Evolutionary conservation across 1,140 invertebrate species (phyloP).

Genomic region (Trinorchestia longiramus): DNA sequence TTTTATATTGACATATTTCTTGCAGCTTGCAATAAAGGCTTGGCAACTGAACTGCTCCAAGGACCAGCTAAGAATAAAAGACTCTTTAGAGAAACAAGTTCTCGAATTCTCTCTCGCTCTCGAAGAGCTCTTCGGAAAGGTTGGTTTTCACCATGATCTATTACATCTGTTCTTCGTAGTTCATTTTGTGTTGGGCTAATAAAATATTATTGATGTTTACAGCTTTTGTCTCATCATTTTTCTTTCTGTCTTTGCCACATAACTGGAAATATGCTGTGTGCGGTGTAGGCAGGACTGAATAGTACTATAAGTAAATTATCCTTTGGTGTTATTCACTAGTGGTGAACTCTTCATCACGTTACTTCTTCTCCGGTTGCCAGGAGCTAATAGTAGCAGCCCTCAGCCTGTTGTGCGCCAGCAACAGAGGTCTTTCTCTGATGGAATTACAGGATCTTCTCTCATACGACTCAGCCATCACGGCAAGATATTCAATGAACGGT

Average conservation of each 20-base stretch:
- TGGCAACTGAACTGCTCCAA: not conserved
- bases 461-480: conserved; percentile 71
- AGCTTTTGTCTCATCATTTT: not conserved
- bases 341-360: not conserved
- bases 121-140: not conserved
- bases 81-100: not conserved
- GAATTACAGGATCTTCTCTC: conserved; percentile 83
- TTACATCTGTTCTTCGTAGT: not conserved
- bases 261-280: not conserved
- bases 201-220: not conserved
- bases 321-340: not conserved
- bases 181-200: not conserved
- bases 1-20: not conserved
- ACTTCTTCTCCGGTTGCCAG: conserved; percentile 43
- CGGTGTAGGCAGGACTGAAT: not conserved
- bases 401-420: conserved; percentile 78
- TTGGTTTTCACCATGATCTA: not conserved
- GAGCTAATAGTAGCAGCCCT: conserved; percentile 74
- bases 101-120: not conserved
- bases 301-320: not conserved
- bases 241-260: not conserved
- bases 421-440: conserved; percentile 79
- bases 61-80: not conserved
- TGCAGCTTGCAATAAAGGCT: not conserved
- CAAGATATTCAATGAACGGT: not conserved